Evolutionary conservation across 2,797 vertebrate species (phyloP), one percentile per base, ranked within the genome.

Genomic region (Somateria mollissima): DNA sequence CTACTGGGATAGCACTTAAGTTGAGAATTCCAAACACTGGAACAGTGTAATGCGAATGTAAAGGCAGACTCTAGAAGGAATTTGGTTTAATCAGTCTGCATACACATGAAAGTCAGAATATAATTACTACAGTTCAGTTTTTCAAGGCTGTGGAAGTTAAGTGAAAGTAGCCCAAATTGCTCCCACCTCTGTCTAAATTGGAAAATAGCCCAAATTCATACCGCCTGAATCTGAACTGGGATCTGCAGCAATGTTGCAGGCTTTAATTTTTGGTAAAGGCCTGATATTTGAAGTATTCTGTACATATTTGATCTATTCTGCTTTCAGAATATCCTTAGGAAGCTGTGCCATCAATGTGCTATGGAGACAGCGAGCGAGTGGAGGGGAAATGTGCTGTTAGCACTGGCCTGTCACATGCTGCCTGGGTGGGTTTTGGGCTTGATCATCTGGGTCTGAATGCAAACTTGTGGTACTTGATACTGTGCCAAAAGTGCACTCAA

Each of bases 381-480:
- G 10, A 82, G 77, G 43, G 88, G 86, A 87, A 95, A 79, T 3
- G 15, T 67, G 66, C 53, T 43, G 19, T 65, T 84, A 94, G 30
- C 77, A 34, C 39, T 64, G 84, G 90, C 73, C 61, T 39, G 67
- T 96, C 95, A 96, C 90, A 90, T 94, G 96, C 60, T 89, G 47
- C 53, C 61, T 3, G 20, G 57, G 49, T 87, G 34, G 28, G 25
- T 83, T 91, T 79, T 94, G 72, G 80, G 61, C 87, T 80, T 92
- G 75, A 83, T 94, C 43, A 72, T 84, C 53, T 30, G 72, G 79
- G 34, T 74, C 84, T 80, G 32, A 84, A 95, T 90, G 93, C 93
- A 96, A 97, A 97, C 92, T 34, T 87, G 77, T 64, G 72, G 77
- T 47, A 56, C 67, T 62, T 73, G 71, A 41, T 82, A 64, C 15